A percentile compares a stretch with the other conserved stretches of the same genome.
Conservation (phyloP, 2,888 invertebrate species). For the Ptilodon capucinus region DNA sequence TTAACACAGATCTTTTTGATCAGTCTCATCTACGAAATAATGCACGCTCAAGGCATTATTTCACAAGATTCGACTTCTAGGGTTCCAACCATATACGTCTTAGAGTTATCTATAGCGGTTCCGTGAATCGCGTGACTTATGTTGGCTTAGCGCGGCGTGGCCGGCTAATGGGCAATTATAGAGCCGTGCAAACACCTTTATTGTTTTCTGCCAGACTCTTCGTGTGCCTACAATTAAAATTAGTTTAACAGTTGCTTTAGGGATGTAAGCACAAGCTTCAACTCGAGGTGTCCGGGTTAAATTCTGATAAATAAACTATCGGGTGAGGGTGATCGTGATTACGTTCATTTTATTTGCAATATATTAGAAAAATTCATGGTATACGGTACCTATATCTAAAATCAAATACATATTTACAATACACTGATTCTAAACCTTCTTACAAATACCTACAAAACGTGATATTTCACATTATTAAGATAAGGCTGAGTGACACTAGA, state of each 20-base stretch:
- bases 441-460: too few relatives aligned
- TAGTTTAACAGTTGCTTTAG: not conserved
- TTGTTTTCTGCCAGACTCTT: not conserved
- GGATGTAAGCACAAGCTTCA: not conserved
- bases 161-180: not conserved
- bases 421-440: too few relatives aligned
- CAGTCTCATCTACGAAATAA: not conserved
- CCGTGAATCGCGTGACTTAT: not conserved
- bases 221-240: not conserved
- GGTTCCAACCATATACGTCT: not conserved
- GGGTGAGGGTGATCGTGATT: too few relatives aligned
- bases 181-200: not conserved
- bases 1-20: not conserved
- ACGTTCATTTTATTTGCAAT: too few relatives aligned
- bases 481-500: too few relatives aligned
- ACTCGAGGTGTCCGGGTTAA: too few relatives aligned
- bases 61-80: not conserved
- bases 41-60: not conserved
- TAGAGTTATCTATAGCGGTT: not conserved
- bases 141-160: slow-evolving; percentile 1
- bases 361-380: too few relatives aligned
- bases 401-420: too few relatives aligned
- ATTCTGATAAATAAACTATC: too few relatives aligned
- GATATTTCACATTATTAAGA: too few relatives aligned
- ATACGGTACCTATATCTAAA: too few relatives aligned